These are phyloP conservation scores for Actinia tenebrosa DNA, from an alignment of 64 coral and sea anemone species.

Conservation along the genomic window DNA sequence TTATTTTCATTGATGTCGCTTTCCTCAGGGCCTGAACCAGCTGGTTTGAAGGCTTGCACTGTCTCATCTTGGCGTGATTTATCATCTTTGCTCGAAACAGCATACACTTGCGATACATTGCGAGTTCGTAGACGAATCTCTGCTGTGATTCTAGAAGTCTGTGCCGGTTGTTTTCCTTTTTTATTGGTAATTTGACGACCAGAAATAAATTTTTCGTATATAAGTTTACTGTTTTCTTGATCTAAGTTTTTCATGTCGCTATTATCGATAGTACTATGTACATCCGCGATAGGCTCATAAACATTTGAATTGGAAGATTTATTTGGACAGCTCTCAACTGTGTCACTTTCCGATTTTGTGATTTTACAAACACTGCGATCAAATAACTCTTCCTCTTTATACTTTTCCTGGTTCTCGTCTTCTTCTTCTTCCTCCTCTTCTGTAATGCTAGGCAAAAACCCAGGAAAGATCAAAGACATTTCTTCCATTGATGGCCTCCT, in stretches of 20 bases:
- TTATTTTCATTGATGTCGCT: not conserved
- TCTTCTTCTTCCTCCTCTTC: conserved; percentile 58
- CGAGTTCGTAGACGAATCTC: not conserved
- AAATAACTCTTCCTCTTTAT: not conserved
- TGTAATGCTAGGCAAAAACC: conserved; percentile 66
- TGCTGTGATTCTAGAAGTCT: not conserved
- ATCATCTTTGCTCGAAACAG: not conserved
- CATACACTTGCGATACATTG: not conserved
- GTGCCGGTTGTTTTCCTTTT: not conserved
- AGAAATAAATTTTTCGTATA: not conserved
- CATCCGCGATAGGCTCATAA: not conserved
- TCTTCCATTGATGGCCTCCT: conserved; percentile 87
- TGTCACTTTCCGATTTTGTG: conserved; percentile 1
- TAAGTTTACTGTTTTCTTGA: not conserved
- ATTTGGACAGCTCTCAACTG: conserved; percentile 4
- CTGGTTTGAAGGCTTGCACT: not conserved
- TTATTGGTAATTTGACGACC: conserved; percentile 2
- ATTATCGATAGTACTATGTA: not conserved
- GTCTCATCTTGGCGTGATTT: not conserved
- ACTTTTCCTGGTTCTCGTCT: not conserved
- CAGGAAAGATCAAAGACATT: conserved; percentile 85
- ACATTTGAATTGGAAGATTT: not conserved
- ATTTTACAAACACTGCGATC: not conserved
- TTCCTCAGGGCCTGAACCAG: not conserved
- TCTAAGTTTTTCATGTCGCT: not conserved